Evolutionary conservation across 1,140 invertebrate genomes (phyloP), one percentile per base, ranked within the genome.

Genomic region (Sycophila sp.): DNA sequence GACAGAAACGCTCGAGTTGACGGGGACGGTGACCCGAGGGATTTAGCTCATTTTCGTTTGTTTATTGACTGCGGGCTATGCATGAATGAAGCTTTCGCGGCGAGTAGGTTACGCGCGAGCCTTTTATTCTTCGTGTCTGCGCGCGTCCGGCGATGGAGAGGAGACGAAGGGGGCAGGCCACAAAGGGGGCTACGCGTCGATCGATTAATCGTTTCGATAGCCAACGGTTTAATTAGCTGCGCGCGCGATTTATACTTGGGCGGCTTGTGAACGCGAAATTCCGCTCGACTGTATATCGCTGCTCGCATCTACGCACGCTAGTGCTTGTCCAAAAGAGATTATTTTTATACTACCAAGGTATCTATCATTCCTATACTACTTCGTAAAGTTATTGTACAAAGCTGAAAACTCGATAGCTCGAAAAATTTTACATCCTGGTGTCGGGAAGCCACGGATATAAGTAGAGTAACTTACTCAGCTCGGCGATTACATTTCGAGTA

Each of bases 131-230:
- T n/a, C n/a, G n/a, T n/a, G 11, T 32, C 15, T 10, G 7, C n/a
- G 5, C 22, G 13, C 38, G 15, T 40, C n/a, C 28, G 2, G n/a
- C n/a, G n/a, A n/a, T n/a, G 58, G 34, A 58, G 63, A 42, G 49
- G 59, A 55, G 34, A 42, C 53, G 67, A 72, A 58, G 30, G 47
- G 56, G 53, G 45, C 24, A 47, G 32, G 30, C 56, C 45, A 68
- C 67, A 58, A 64, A 62, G 77, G 77, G 38, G 36, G 55, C n/a
- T 26, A 22, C 28, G 76, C 66, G 75, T 70, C 78, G 76, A 81
- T 77, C 73, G 80, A 82, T 82, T 80, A 82, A 80, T 81, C 77
- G 78, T 73, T 55, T 74, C 72, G 79, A 80, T 82, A 81, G 73
- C 72, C 77, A 79, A 81, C 73, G 74, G 78, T 82, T 82, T 80